These are phyloP conservation scores for Sylvilagus bachmani DNA, from an alignment of 2,113 vertebrate genomes.

Conservation along the genomic window DNA sequence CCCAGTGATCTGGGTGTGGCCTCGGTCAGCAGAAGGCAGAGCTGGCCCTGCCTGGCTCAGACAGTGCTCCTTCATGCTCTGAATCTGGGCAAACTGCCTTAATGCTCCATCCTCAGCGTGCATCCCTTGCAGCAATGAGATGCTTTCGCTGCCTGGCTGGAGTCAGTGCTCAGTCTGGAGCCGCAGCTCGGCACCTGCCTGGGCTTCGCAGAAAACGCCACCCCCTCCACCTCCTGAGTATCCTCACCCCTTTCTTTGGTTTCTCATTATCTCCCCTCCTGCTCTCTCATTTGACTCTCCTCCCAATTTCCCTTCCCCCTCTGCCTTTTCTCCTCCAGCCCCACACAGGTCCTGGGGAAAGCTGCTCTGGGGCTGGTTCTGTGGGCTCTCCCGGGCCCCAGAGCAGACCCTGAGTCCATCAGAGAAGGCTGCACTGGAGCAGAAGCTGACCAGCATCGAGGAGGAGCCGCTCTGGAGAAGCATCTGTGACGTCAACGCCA, in stretches of 20 bases:
- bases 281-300: not conserved
- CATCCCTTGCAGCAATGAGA: too few relatives aligned
- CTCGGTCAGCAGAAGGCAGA: not conserved
- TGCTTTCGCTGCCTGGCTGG: not conserved
- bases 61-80: not conserved
- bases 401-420: conserved; percentile 79
- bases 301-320: too few relatives aligned
- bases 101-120: too few relatives aligned
- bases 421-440: conserved; percentile 85
- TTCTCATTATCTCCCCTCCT: not conserved
- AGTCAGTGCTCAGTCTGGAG: not conserved
- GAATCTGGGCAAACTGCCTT: not conserved
- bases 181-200: too few relatives aligned
- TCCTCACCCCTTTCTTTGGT: not conserved
- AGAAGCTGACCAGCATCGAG: conserved; percentile 89
- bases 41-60: not conserved
- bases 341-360: conserved; percentile 85
- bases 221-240: accelerated
- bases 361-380: conserved; percentile 89
- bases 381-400: conserved; percentile 86
- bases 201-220: not conserved
- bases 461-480: conserved; percentile 91
- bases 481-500: conserved; percentile 91
- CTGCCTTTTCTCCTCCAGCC: conserved; percentile 26
- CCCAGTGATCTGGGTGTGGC: not conserved